phyloP scores from a whole-genome alignment of 2,888 invertebrate genomes.

The Byasa hedistus region DNA sequence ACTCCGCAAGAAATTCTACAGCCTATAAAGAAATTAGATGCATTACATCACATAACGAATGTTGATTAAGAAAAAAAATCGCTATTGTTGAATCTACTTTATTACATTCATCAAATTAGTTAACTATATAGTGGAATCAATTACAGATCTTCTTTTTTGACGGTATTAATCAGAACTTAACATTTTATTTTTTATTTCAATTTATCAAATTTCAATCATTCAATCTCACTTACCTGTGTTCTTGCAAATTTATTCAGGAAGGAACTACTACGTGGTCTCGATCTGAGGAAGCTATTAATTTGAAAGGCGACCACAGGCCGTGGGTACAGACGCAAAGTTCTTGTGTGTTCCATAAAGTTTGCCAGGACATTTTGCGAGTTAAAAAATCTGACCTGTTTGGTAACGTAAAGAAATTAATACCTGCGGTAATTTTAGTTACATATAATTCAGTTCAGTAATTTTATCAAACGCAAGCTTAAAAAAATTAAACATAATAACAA shows the following conservation, averaged over 20 bases:
- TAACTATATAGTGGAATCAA: too few species aligned
- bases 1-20: conserved; percentile 99
- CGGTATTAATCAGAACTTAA: too few species aligned
- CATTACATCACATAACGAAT: not conserved
- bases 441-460: not conserved
- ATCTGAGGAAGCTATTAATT: conserved; percentile 96
- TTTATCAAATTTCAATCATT: not conserved
- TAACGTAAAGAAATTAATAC: not conserved
- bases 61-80: too few species aligned
- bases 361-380: conserved; percentile 98
- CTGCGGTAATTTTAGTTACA: not conserved
- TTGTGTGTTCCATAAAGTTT: conserved; percentile 98
- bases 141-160: too few species aligned
- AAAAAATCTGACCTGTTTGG: conserved; percentile 92
- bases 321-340: conserved; percentile 97
- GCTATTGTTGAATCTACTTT: too few species aligned
- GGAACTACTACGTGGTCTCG: conserved; percentile 91
- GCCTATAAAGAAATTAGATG: conserved; percentile 78
- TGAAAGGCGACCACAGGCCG: conserved; percentile 99
- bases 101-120: too few species aligned
- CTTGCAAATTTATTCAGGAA: conserved; percentile 96
- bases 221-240: conserved; percentile 84
- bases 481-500: too few species aligned
- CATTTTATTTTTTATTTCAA: too few species aligned
- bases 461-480: too few species aligned